These are phyloP conservation scores for Zhengitettix transpicula DNA, from an alignment of 2,888 invertebrate genomes.

Conservation along the genomic window DNA sequence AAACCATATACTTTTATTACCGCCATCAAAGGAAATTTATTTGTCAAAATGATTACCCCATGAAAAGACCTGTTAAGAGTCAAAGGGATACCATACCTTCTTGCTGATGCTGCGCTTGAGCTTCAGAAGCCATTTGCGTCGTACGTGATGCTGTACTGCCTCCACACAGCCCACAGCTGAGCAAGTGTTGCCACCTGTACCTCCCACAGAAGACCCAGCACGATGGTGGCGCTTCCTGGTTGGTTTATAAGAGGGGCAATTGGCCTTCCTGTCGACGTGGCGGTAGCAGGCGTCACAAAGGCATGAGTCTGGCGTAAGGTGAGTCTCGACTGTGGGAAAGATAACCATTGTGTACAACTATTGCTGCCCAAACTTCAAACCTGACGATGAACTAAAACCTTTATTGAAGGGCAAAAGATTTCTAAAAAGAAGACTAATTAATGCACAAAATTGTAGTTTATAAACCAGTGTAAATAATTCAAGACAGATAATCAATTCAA, in stretches of 20 bases:
- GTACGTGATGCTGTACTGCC: constrained; percentile 43
- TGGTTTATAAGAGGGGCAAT: constrained; percentile 15
- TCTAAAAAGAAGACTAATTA: too few species aligned
- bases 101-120: constrained; percentile 50
- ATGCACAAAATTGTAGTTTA: too few species aligned
- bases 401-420: too few species aligned
- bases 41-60: too few species aligned
- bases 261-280: constrained; percentile 67
- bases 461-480: neutral
- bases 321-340: constrained; percentile 47
- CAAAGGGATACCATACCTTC: too few species aligned
- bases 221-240: constrained; percentile 31
- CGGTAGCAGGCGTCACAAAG: constrained; percentile 77
- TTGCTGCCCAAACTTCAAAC: neutral
- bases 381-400: too few species aligned
- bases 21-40: too few species aligned
- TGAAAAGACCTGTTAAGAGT: too few species aligned
- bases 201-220: constrained; percentile 1
- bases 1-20: too few species aligned
- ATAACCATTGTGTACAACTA: neutral
- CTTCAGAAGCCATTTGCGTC: constrained; percentile 56
- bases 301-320: constrained; percentile 67
- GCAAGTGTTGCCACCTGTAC: constrained; percentile 28
- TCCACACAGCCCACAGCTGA: constrained; percentile 45
- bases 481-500: neutral